These are phyloP conservation scores for Trypoxylus dichotomus DNA, from an alignment of 1,140 invertebrate species.

Conservation along the genomic window DNA sequence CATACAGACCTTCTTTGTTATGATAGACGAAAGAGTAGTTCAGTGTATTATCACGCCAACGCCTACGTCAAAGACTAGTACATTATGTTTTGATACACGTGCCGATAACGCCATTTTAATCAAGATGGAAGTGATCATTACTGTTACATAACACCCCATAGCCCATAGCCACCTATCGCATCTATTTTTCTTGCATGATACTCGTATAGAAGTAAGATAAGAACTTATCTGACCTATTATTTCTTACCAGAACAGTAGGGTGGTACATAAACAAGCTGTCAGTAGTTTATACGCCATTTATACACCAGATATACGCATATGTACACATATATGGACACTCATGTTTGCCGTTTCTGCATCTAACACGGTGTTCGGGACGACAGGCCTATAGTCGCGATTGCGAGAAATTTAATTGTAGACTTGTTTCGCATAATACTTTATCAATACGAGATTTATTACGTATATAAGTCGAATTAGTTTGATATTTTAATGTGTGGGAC, in stretches of 20 bases:
- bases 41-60: neutral
- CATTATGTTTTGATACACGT: neutral
- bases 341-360: neutral
- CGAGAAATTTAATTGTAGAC: constrained; percentile 15
- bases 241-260: neutral
- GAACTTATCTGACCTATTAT: neutral
- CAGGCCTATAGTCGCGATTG: neutral
- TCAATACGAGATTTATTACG: constrained; percentile 11
- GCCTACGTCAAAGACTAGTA: neutral
- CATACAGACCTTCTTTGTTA: too few relatives aligned
- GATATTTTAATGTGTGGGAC: constrained; percentile 9
- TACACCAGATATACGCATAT: neutral
- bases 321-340: neutral
- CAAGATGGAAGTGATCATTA: neutral
- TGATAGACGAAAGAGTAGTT: too few relatives aligned
- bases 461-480: constrained; percentile 6
- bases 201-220: neutral
- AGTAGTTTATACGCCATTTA: neutral
- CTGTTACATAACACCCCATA: neutral
- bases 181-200: neutral
- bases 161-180: neutral
- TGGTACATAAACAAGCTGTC: neutral
- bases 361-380: neutral
- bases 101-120: neutral
- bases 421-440: constrained; percentile 4